Conservation (phyloP, 2,113 vertebrate genomes). For the mouse (Mus musculus) region DNA sequence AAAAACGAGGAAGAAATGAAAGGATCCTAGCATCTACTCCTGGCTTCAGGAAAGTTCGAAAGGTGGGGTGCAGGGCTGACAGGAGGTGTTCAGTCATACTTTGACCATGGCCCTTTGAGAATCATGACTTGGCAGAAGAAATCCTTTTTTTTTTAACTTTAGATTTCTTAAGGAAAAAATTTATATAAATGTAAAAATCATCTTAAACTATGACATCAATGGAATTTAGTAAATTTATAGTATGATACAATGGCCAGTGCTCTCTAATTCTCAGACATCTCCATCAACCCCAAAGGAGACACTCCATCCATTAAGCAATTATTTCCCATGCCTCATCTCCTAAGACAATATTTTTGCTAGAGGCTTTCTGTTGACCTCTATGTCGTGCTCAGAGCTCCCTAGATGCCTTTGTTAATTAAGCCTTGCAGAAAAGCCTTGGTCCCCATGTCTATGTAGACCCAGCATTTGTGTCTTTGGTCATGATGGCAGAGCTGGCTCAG, state of each 20-base stretch:
- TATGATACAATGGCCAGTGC: not conserved
- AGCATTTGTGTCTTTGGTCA: not conserved
- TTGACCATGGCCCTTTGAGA: not conserved
- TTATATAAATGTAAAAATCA: conserved; percentile 18
- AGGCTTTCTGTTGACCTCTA: not conserved
- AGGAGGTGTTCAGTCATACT: not conserved
- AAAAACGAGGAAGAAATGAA: not conserved
- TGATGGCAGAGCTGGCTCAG: not conserved
- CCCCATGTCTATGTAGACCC: not conserved
- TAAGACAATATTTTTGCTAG: not conserved
- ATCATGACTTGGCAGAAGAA: not conserved
- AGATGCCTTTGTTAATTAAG: not conserved
- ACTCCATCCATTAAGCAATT: not conserved
- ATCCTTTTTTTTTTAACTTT: not conserved
- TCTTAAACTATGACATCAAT: not conserved
- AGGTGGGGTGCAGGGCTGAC: not conserved
- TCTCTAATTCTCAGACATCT: not conserved
- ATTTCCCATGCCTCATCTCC: not conserved
- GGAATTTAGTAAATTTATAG: not conserved
- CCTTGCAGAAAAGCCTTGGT: not conserved
- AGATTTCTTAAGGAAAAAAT: not conserved
- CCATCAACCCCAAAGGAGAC: not conserved
- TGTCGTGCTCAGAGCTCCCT: not conserved
- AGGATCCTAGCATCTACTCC: not conserved
- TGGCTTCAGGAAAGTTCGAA: not conserved